Base-by-base conservation (phyloP, 2,888 invertebrate genomes). In the Drosophila cognata region DNA sequence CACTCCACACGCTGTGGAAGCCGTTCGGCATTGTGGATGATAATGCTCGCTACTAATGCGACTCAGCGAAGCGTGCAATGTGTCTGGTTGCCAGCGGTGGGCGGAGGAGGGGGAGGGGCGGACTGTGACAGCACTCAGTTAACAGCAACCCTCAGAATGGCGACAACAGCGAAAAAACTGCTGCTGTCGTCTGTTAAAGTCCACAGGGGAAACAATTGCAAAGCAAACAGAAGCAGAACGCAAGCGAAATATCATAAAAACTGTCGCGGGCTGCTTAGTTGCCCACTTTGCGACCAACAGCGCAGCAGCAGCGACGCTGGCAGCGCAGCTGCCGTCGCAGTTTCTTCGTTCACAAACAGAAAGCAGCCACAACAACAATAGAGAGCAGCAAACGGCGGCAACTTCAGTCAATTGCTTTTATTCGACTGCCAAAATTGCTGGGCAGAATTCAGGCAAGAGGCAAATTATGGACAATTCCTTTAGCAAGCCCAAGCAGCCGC, bases 171-270 rank as follows among this genome's bases (percentile, higher is more conserved):
- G 38, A 61, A 38, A 7, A 38, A 52, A 21, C 29, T 28, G 36
- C 6, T 28, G 36, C 57, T n/a, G 62, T 28, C 31, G n/a, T 13
- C 74, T 63, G 72, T 53, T 74, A 62, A 38, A 38, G 28, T 28
- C 66, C 46, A 43, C 63, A 86, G 90, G 82, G 83, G 86, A 89
- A 85, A 80, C 75, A 89, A 86, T 82, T 85, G 90, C 86, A 82
- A 77, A 82, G 51, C 80, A 84, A 88, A 88, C 77, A 71, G 64
- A 36, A 66, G 36, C 28, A 63, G 74, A 62, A 58, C 43, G 61
- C 64, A 38, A 33, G 61, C 62, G 46, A 60, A 69, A 82, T 66
- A 62, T 75, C 72, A 79, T 65, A 72, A 81, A 75, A 84, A 84
- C 84, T 67, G 68, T 71, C 70, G 71, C 72, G 72, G 53, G 61